Conservation (phyloP, 2,797 vertebrate species). For the Syngnathus acus region DNA sequence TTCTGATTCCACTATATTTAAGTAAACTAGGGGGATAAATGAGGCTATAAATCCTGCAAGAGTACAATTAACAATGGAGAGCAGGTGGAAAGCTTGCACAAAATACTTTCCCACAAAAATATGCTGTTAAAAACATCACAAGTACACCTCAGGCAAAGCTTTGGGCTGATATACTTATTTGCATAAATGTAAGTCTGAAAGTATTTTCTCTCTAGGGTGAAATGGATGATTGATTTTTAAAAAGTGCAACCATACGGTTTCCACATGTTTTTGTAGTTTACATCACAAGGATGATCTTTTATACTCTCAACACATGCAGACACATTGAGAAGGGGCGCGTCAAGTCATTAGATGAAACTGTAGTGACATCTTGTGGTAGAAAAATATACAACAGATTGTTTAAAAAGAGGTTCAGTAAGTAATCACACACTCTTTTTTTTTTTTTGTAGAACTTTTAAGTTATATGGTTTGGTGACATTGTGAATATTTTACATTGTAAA, state of each 20-base stretch:
- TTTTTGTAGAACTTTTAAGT: no score
- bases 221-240: conserved; percentile 33
- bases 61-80: conserved; percentile 18
- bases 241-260: conserved; percentile 30
- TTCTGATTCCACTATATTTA: conserved; percentile 20
- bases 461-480: no score
- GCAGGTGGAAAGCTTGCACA: background rate
- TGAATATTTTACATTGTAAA: no score
- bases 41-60: conserved; percentile 23
- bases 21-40: conserved; percentile 21
- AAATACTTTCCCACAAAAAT: background rate
- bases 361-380: conserved; percentile 53
- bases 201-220: conserved; percentile 21
- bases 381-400: background rate
- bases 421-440: no score
- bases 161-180: background rate
- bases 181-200: conserved; percentile 9
- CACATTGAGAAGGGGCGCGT: background rate
- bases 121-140: background rate
- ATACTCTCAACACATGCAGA: conserved; percentile 2
- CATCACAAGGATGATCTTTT: conserved; percentile 1
- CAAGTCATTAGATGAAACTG: conserved; percentile 13
- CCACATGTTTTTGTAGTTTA: conserved; percentile 9
- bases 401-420: no score
- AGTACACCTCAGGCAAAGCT: background rate